phyloP scores from a whole-genome alignment of 2,888 invertebrate genomes.

The Dryadula phaetusa region DNA sequence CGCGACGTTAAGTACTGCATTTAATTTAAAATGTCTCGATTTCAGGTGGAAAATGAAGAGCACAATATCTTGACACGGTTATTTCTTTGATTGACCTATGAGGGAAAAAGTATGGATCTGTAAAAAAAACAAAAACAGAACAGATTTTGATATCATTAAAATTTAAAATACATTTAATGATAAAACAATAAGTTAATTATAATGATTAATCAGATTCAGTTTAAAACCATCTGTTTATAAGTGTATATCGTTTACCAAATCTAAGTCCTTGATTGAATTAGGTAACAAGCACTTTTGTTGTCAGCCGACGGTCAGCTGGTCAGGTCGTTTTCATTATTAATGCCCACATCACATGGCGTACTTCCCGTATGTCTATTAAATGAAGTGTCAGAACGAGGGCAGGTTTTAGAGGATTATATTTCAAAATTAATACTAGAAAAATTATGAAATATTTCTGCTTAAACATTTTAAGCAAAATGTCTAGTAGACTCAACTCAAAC shows the following conservation, averaged over 20 bases:
- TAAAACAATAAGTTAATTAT: not conserved
- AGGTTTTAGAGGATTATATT: conserved; percentile 15
- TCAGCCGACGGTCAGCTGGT: conserved; percentile 22
- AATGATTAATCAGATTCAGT: not conserved
- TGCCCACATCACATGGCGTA: conserved; percentile 18
- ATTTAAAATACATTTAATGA: no score
- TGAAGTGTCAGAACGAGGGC: conserved; percentile 26
- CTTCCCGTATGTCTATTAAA: conserved; percentile 24
- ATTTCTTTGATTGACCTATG: no score
- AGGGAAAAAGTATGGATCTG: no score
- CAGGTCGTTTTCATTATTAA: conserved; percentile 29
- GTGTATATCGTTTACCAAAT: conserved; percentile 13
- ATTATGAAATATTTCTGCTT: not conserved
- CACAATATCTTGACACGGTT: no score
- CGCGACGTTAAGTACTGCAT: no score
- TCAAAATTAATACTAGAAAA: not conserved
- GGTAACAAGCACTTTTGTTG: conserved; percentile 25
- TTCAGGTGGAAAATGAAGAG: no score
- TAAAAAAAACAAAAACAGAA: no score
- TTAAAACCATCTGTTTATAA: not conserved
- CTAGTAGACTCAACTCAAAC: not conserved
- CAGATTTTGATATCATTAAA: no score
- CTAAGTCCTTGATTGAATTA: conserved; percentile 18
- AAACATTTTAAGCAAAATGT: not conserved
- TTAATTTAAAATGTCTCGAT: no score